Conservation (phyloP, 2,888 invertebrate species). For the Heliconius charithonia region DNA sequence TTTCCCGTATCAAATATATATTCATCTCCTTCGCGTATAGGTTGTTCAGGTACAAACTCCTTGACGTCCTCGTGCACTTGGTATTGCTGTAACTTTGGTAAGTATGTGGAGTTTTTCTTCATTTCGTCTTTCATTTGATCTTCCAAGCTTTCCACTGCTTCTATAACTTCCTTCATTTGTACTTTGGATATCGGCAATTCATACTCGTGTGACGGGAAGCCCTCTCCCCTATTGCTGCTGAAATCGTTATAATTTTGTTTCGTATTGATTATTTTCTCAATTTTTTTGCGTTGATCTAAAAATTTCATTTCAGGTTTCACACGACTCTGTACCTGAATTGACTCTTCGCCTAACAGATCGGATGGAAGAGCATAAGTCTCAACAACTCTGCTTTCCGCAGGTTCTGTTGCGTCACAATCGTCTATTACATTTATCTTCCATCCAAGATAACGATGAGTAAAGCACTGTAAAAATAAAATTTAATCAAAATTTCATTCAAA, state of each 20-base stretch:
- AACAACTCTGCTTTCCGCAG: conserved; percentile 80
- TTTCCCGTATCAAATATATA: conserved; percentile 66
- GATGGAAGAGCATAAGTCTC: conserved; percentile 70
- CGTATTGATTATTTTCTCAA: conserved; percentile 78
- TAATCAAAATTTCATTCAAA: conserved; percentile 55
- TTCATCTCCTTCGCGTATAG: conserved; percentile 71
- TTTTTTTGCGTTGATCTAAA: conserved; percentile 71
- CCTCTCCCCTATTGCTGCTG: conserved; percentile 70
- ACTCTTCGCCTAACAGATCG: conserved; percentile 77
- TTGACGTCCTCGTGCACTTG: conserved; percentile 71
- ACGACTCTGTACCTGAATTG: conserved; percentile 86
- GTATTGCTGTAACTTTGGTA: conserved; percentile 58
- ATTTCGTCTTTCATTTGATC: conserved; percentile 66
- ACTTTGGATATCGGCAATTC: conserved; percentile 75
- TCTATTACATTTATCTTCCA: conserved; percentile 97
- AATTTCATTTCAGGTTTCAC: conserved; percentile 85
- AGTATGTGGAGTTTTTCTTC: conserved; percentile 58
- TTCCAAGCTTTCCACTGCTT: conserved; percentile 75
- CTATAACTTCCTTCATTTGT: conserved; percentile 77
- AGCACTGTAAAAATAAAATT: conserved; percentile 86
- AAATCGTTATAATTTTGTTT: conserved; percentile 80
- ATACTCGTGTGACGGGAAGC: conserved; percentile 70
- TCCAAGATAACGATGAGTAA: conserved; percentile 95
- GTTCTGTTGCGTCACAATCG: conserved; percentile 86
- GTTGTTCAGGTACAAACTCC: conserved; percentile 68